Base-by-base conservation (phyloP, 2,888 invertebrate species). In the Argynnis bischoffii region DNA sequence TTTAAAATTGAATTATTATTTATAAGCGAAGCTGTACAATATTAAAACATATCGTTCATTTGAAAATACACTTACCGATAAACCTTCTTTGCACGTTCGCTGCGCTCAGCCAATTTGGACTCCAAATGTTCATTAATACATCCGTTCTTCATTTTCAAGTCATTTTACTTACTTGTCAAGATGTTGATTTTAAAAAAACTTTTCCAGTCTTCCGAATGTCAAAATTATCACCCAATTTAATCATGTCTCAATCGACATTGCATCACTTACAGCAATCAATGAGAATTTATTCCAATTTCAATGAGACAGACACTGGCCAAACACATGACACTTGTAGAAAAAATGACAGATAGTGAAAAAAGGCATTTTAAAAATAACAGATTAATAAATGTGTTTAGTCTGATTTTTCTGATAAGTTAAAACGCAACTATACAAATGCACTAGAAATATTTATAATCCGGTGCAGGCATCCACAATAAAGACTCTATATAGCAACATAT, bases 121-220 rank as follows among this genome's bases (percentile, higher is more conserved):
- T 90, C 91, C 78, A 86, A 84, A 84, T 82, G 82, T 81, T 90
- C 92, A 80, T 82, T 83, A 48, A 59, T 59, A 78, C 81, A 82
- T 81, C 82, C 89, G 85, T 87, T 89, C 86, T 87, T 91, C 93
- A 92, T 92, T 86, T 90, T 93, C 92, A 93, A 89, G 92, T 85
- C 93, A 93, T 93, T 86, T 86, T 90, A 83, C 70, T 68, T 77
- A 82, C 83, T 85, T 82, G 84, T 90, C 87, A 91, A 87, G 87
- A 87, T 79, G 78, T 86, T 80, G 81, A 82, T 83, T 77, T 77
- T 64, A 82, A 81, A 79, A 79, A 79, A 73, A 79, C 72, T 75
- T 80, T 74, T 76, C 72, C 75, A 74, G 76, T 72, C 71, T 78
- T 78, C 74, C 71, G 72, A 76, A 78, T 74, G 74, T 77, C 76